Percentiles rank a stretch among this genome's conserved stretches.
phyloP scores from a whole-genome alignment of 2,888 invertebrate species.

The Therioaphis trifolii region DNA sequence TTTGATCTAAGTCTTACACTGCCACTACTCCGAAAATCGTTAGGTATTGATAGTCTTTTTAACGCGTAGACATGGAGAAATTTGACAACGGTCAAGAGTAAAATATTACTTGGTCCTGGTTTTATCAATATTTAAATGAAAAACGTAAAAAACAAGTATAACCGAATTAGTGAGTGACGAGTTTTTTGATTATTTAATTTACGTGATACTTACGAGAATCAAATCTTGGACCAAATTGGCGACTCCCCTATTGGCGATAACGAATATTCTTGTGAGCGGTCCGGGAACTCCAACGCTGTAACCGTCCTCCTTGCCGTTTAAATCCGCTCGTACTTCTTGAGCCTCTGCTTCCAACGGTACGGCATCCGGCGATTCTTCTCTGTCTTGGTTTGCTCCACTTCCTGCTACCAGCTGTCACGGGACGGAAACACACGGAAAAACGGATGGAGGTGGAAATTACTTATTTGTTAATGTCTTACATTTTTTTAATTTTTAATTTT shows the following conservation, averaged over 20 bases:
- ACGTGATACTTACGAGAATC: conserved; percentile 77
- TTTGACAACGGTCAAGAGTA: too few species aligned
- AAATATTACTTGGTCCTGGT: too few species aligned
- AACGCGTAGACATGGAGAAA: too few species aligned
- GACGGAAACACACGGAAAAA: conserved; percentile 24
- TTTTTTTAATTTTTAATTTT: background rate
- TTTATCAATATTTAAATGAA: too few species aligned
- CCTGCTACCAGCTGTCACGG: conserved; percentile 81
- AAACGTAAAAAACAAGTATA: too few species aligned
- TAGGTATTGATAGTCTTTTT: too few species aligned
- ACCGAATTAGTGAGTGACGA: too few species aligned
- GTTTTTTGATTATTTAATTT: too few species aligned
- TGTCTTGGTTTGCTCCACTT: conserved; percentile 74
- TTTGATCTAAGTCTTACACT: too few species aligned
- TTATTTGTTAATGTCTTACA: background rate
- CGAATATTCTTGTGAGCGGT: conserved; percentile 86
- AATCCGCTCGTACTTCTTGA: conserved; percentile 71
- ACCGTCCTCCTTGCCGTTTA: conserved; percentile 71
- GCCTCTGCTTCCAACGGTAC: conserved; percentile 34
- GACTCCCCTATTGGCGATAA: conserved; percentile 87
- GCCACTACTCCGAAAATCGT: too few species aligned
- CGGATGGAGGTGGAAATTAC: background rate
- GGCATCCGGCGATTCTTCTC: conserved; percentile 70
- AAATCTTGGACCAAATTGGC: conserved; percentile 89
- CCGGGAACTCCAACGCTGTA: conserved; percentile 87